A percentile compares a stretch with the other conserved stretches of the same genome.
These are phyloP conservation scores for Morpho helenor DNA, from an alignment of 2,888 invertebrate genomes.

Conservation along the genomic window DNA sequence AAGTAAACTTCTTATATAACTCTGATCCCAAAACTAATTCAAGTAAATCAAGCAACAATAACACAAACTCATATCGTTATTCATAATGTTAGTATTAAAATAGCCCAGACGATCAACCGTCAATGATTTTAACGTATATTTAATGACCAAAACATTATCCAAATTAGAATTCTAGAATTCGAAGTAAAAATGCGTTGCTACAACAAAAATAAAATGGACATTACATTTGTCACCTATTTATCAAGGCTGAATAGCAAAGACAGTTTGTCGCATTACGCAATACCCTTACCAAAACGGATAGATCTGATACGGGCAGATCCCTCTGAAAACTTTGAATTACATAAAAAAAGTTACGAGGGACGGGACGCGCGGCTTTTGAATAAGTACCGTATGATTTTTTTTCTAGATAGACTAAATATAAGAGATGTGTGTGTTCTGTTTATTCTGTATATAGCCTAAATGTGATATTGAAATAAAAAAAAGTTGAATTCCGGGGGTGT, in stretches of 20 bases:
- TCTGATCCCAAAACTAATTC: too few species aligned
- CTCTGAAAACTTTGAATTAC: conserved; percentile 30
- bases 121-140: too few species aligned
- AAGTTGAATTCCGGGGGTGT: not conserved
- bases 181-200: too few species aligned
- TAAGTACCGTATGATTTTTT: conserved; percentile 18
- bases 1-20: too few species aligned
- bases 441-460: conserved; percentile 7
- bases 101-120: too few species aligned
- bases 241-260: conserved; percentile 21
- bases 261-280: conserved; percentile 17
- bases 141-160: too few species aligned
- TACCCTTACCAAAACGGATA: conserved; percentile 21
- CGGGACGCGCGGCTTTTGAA: conserved; percentile 20
- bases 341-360: conserved; percentile 29
- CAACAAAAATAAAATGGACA: conserved; percentile 1
- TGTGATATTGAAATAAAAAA: conserved; percentile 1
- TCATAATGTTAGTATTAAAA: too few species aligned
- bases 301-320: conserved; percentile 29
- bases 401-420: conserved; percentile 9
- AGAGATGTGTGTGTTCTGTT: conserved; percentile 12
- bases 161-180: too few species aligned
- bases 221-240: conserved; percentile 22
- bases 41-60: too few species aligned
- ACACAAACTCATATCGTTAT: too few species aligned